Evolutionary conservation across 1,140 invertebrate species (phyloP), one percentile per base, ranked within the genome.

Genomic region (Pseudomyrmex cubaensis): DNA sequence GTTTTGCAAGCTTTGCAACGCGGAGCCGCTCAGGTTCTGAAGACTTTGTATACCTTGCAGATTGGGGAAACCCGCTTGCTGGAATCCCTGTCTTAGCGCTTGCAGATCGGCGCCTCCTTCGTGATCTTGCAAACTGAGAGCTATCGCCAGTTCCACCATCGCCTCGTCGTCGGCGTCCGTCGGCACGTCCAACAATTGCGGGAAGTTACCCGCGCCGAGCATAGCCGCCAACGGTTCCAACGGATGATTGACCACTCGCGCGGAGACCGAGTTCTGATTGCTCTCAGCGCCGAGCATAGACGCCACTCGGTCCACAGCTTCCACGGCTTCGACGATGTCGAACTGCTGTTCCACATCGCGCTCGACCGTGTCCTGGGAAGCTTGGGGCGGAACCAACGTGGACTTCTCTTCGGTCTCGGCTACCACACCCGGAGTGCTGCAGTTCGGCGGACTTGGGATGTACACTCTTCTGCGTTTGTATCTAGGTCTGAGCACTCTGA

Each of bases 121-220:
- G 82, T 96, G 96, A 89, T 96, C 98, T 92, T 99, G 98, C 3
- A 99, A 95, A 88, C 98, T 99, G 0, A 99, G 94, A 0, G 98
- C 98, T 87, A 99, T 99, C 1, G 98, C 98, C 78, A 99, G 95
- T 93, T 99, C 98, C 25, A 99, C 98, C 96, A 99, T 99, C 0
- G 98, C 97, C 93, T 99, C 98, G 92, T 99, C 98, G 92, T 99
- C 98, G 3, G 97, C 98, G 93, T 99, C 98, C 7, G 97, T 96
- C 15, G 97, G 97, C 35, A 99, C 96, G 89, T 98, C 98, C 0
- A 98, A 93, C n/a, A 98, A 92, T 1, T 97, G 96, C 10, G 96
- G 96, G 84, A 97, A 97, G 67, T 95, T 95, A 63, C 95, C 95
- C 9, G 94, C 93, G 25, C 95, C 95, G 84, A 97, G 95, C 50